phyloP scores from a whole-genome alignment of 2,888 invertebrate species.

The Strigamia maritima region DNA sequence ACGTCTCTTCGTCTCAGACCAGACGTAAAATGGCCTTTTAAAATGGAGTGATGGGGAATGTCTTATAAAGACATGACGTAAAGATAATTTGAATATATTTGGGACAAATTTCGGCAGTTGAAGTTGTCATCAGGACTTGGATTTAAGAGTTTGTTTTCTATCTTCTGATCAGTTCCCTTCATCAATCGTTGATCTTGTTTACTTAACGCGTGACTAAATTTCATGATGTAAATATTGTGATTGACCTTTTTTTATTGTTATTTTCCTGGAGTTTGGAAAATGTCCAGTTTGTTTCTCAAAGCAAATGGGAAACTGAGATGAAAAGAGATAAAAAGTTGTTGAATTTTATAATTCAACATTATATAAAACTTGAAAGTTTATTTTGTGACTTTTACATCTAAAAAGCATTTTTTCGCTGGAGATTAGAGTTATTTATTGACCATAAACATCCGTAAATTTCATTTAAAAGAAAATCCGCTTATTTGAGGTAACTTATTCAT shows the following conservation, averaged over 20 bases:
- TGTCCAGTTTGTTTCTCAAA: background rate
- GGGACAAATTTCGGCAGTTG: background rate
- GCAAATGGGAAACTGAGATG: background rate
- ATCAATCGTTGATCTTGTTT: conserved; percentile 1
- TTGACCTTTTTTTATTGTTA: background rate
- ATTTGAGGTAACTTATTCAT: no score
- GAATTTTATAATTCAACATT: no score
- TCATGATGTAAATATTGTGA: background rate
- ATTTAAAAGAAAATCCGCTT: no score
- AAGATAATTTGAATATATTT: background rate
- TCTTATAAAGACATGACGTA: background rate
- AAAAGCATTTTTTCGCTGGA: no score
- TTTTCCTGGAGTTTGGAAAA: background rate
- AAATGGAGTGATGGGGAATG: background rate
- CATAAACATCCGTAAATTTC: no score
- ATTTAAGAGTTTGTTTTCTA: background rate
- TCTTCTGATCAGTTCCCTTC: background rate
- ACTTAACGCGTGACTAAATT: background rate
- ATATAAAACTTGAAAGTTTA: no score
- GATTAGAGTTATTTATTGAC: no score
- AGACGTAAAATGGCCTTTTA: background rate
- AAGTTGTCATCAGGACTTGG: background rate
- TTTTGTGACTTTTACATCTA: no score
- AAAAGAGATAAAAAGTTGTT: background rate
- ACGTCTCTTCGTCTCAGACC: background rate